Percentiles rank a stretch among this genome's conserved stretches.
Conservation (phyloP, 2,888 invertebrate genomes). For the Nematopogon swammerdamellus region DNA sequence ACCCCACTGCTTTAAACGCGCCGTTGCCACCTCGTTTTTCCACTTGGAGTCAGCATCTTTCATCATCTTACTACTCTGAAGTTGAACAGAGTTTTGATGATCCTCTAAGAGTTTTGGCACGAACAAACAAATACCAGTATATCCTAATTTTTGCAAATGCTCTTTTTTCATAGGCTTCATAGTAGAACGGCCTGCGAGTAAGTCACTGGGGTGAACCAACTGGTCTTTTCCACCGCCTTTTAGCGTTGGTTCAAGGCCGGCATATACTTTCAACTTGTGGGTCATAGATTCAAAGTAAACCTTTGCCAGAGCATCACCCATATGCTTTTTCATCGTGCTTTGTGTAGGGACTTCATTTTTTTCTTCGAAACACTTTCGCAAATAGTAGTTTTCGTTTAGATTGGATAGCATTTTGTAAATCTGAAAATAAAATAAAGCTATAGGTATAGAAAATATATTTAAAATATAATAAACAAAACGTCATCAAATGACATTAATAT, state of each 20-base stretch:
- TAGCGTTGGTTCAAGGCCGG: constrained; percentile 36
- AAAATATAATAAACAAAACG: no score
- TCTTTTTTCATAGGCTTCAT: constrained; percentile 29
- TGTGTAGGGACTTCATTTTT: constrained; percentile 37
- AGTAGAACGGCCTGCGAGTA: constrained; percentile 26
- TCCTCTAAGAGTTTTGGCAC: constrained; percentile 21
- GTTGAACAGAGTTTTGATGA: not conserved
- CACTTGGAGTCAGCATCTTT: not conserved
- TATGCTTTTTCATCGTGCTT: constrained; percentile 30
- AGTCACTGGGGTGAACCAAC: constrained; percentile 32
- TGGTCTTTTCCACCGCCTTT: constrained; percentile 38
- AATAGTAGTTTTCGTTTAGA: constrained; percentile 30
- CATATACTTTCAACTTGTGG: constrained; percentile 27
- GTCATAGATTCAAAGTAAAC: constrained; percentile 42
- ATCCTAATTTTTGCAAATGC: constrained; percentile 24
- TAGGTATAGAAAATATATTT: no score
- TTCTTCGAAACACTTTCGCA: constrained; percentile 32
- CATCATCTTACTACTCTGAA: not conserved
- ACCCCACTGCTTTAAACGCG: not conserved
- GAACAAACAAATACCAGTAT: constrained; percentile 23
- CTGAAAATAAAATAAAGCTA: constrained; percentile 4
- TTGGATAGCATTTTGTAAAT: constrained; percentile 18
- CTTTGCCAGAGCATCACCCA: constrained; percentile 30
- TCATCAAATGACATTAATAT: no score
- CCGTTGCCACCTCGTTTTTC: not conserved